Evolutionary conservation across 1,140 invertebrate species (phyloP).

Genomic region (Octopus sinensis): DNA sequence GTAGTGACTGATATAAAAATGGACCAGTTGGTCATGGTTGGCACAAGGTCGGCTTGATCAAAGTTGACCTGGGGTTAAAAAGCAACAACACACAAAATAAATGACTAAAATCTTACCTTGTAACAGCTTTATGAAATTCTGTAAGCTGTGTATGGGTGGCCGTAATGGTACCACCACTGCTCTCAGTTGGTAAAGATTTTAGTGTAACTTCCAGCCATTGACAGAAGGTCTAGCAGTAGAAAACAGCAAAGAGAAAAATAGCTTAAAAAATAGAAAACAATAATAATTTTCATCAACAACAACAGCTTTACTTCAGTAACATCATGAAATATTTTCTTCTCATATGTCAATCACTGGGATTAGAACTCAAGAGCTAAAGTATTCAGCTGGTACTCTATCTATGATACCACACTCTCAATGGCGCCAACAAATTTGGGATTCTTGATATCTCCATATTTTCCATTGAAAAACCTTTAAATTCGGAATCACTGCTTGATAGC

Average conservation of each 20-base stretch:
- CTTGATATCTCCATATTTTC: too few relatives aligned
- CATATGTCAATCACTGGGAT: neutral
- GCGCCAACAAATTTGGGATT: too few relatives aligned
- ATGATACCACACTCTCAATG: too few relatives aligned
- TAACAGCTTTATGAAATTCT: slow-evolving; percentile 76
- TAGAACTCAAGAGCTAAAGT: too few relatives aligned
- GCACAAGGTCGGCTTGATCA: neutral
- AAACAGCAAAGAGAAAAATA: slow-evolving; percentile 28
- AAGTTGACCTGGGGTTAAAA: neutral
- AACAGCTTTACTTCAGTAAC: neutral
- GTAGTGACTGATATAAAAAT: neutral
- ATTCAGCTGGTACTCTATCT: too few relatives aligned
- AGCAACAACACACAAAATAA: neutral
- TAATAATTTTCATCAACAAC: neutral
- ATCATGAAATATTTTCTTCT: neutral
- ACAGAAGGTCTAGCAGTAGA: slow-evolving; percentile 59
- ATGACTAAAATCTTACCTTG: slow-evolving; percentile 60
- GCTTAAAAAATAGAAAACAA: slow-evolving; percentile 1
- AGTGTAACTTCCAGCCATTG: slow-evolving; percentile 73
- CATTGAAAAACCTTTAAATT: too few relatives aligned
- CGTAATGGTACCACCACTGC: slow-evolving; percentile 70
- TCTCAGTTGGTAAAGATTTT: slow-evolving; percentile 72
- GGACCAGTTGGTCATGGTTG: neutral
- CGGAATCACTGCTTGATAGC: too few relatives aligned
- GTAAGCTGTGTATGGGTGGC: slow-evolving; percentile 79